A percentile compares a stretch with the other conserved stretches of the same genome.
phyloP scores from a whole-genome alignment of 2,888 invertebrate species.

The Anticlea derivata region DNA sequence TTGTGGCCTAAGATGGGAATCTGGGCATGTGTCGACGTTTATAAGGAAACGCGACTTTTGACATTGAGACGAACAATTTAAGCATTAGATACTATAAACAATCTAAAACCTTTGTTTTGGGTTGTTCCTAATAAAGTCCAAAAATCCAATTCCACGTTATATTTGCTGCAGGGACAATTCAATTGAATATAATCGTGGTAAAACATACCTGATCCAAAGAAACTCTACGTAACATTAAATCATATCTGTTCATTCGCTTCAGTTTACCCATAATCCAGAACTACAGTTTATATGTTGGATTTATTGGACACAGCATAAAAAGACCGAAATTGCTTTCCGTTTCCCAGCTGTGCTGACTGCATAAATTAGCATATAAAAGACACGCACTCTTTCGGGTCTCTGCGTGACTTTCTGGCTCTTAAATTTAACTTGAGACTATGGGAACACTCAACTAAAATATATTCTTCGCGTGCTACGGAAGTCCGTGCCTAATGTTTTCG shows the following conservation, averaged over 20 bases:
- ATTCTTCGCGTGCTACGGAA: conserved; percentile 11
- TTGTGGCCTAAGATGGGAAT: too few species aligned
- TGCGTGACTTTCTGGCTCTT: conserved; percentile 10
- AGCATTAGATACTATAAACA: too few species aligned
- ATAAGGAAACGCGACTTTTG: too few species aligned
- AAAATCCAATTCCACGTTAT: too few species aligned
- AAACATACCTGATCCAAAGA: too few species aligned
- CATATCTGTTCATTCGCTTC: neutral
- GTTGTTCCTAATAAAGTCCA: too few species aligned
- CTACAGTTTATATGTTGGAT: neutral
- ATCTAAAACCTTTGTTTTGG: too few species aligned
- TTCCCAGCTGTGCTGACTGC: conserved; percentile 15
- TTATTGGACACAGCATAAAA: conserved; percentile 2
- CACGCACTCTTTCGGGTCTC: conserved; percentile 8
- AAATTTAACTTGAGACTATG: conserved; percentile 1
- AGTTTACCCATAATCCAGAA: neutral
- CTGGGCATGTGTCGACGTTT: too few species aligned
- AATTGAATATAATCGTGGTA: too few species aligned
- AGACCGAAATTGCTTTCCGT: conserved; percentile 13
- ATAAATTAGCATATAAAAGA: conserved; percentile 24
- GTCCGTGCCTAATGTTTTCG: neutral
- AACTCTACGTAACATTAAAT: too few species aligned
- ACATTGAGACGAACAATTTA: too few species aligned
- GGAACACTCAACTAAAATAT: conserved; percentile 9
- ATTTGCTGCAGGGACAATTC: too few species aligned